phyloP scores from a whole-genome alignment of 2,888 invertebrate species.

The Mimas tiliae region DNA sequence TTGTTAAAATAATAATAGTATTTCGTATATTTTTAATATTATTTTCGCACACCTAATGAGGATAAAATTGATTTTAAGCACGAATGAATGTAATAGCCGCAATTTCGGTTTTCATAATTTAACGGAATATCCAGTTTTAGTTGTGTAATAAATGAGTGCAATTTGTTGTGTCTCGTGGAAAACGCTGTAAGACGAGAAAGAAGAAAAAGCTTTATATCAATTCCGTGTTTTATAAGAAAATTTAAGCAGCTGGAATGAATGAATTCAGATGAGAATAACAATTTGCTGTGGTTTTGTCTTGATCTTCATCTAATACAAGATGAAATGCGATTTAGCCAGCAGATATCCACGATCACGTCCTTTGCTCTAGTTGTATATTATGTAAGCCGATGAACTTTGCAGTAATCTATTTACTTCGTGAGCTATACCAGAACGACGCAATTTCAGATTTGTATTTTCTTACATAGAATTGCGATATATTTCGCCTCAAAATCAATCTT shows the following conservation, averaged over 20 bases:
- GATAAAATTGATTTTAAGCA: background rate
- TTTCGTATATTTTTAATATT: background rate
- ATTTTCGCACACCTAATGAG: background rate
- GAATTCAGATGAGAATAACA: background rate
- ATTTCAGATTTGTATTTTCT: too few relatives aligned
- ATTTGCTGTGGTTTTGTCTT: background rate
- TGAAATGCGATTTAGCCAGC: background rate
- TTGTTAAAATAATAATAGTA: too few relatives aligned
- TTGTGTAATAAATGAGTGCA: constrained; percentile 11
- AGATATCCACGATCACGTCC: background rate
- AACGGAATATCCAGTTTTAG: constrained; percentile 17
- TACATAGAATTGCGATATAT: too few relatives aligned
- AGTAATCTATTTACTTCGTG: too few relatives aligned
- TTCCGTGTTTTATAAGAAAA: constrained; percentile 6
- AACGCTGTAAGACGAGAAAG: background rate
- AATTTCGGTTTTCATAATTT: background rate
- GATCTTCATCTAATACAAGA: background rate
- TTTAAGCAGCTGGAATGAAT: background rate
- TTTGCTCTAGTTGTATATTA: background rate
- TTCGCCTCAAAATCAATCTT: too few relatives aligned
- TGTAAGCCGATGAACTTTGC: background rate
- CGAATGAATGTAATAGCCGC: constrained; percentile 5
- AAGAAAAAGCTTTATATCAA: constrained; percentile 14
- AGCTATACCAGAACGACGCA: too few relatives aligned
- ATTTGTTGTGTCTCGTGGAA: background rate